Conservation (phyloP, 2,888 invertebrate genomes). For the Acleris cristana region DNA sequence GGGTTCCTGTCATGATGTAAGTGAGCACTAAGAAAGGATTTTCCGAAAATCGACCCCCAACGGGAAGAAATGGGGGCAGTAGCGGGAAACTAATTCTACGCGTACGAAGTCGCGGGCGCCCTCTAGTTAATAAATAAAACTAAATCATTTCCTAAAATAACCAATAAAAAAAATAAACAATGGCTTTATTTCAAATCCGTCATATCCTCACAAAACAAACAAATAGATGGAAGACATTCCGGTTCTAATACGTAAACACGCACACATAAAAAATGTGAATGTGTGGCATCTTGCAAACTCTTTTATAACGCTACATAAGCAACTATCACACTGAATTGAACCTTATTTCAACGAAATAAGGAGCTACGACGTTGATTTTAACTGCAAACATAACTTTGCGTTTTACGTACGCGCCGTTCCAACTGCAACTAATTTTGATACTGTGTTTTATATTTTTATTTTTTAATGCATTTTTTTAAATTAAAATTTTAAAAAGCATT, state of each 20-base stretch:
- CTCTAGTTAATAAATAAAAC: no score
- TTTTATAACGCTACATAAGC: background rate
- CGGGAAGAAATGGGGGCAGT: no score
- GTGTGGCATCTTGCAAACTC: conserved; percentile 33
- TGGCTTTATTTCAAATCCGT: background rate
- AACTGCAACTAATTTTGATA: conserved; percentile 10
- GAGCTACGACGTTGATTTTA: background rate
- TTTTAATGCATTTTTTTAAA: background rate
- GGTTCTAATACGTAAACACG: conserved; percentile 47
- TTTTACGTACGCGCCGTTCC: conserved; percentile 18
- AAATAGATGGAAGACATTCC: conserved; percentile 54
- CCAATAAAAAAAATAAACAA: background rate
- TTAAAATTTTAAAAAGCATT: background rate
- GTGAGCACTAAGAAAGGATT: no score
- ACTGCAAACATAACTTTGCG: background rate
- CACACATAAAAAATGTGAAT: conserved; percentile 38
- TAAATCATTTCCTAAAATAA: background rate
- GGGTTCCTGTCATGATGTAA: no score
- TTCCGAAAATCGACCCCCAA: no score
- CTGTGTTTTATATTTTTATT: conserved; percentile 18
- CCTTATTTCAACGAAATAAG: background rate
- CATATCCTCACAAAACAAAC: conserved; percentile 42
- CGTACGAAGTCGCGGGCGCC: no score
- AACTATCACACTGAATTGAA: conserved; percentile 34
- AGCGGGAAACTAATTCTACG: no score